Conservation (phyloP, 2,888 invertebrate species). For the Stegana nigrithorax region DNA sequence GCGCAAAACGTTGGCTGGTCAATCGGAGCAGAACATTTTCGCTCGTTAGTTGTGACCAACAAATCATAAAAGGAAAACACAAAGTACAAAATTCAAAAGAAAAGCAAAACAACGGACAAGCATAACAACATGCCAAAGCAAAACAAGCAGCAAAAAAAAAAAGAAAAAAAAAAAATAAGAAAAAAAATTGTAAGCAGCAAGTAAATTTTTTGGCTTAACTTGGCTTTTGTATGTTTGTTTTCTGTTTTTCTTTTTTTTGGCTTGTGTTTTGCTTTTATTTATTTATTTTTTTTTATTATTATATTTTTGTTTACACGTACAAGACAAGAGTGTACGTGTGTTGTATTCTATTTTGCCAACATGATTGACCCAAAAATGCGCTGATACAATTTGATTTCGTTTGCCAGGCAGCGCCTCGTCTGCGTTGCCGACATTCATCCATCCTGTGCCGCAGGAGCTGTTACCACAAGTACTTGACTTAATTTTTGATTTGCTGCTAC, state of each 20-base stretch:
- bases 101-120: conserved; percentile 18
- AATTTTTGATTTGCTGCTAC: neutral
- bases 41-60: conserved; percentile 43
- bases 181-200: too few species aligned
- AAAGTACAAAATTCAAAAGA: neutral
- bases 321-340: too few species aligned
- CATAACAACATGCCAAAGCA: too few species aligned
- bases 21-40: conserved; percentile 51
- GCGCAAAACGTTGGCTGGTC: conserved; percentile 53
- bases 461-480: neutral
- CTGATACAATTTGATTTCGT: conserved; percentile 53
- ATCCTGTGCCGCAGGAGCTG: too few species aligned
- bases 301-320: conserved; percentile 12
- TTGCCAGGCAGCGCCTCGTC: too few species aligned
- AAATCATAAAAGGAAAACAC: neutral
- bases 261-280: neutral
- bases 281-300: neutral
- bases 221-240: conserved; percentile 20
- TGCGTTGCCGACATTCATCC: too few species aligned
- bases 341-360: conserved; percentile 16
- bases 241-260: conserved; percentile 4
- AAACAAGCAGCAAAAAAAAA: too few species aligned
- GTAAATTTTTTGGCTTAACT: too few species aligned
- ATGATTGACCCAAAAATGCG: conserved; percentile 56
- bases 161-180: too few species aligned